phyloP scores from a whole-genome alignment of 2,113 vertebrate species.

The Phalacrocorax pelagicus region DNA sequence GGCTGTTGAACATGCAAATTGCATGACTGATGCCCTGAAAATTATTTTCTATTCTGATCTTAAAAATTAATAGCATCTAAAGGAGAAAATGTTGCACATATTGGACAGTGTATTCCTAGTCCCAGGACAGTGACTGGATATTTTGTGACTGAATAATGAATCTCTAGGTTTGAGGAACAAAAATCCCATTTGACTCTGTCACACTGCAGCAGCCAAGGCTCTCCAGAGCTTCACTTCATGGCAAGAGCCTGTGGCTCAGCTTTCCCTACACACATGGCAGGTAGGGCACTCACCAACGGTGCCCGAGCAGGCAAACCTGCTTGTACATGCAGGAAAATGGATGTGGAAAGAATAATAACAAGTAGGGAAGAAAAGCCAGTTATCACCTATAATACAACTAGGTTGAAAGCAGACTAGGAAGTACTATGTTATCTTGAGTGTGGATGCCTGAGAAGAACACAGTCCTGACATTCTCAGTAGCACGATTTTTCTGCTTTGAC shows the following conservation, averaged over 20 bases:
- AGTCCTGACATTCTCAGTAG: not conserved
- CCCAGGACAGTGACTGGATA: not conserved
- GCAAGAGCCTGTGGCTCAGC: not conserved
- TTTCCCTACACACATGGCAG: not conserved
- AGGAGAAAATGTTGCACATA: not conserved
- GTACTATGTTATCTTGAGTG: not conserved
- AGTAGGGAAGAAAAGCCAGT: not conserved
- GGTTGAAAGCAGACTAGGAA: not conserved
- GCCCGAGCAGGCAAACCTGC: not conserved
- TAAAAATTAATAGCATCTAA: not conserved
- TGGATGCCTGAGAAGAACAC: not conserved
- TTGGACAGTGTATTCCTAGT: not conserved
- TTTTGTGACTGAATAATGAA: not conserved
- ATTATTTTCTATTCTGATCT: not conserved
- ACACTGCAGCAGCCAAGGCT: not conserved
- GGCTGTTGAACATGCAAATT: not conserved
- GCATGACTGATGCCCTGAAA: not conserved
- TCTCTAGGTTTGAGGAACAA: not conserved
- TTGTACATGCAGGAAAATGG: not conserved
- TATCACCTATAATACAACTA: not conserved
- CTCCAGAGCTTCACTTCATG: not conserved
- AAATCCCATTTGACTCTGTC: not conserved
- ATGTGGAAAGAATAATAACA: not conserved
- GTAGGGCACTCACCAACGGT: no score
- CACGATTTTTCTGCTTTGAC: not conserved